Percentiles rank a stretch among this genome's conserved stretches.
phyloP scores from a whole-genome alignment of 2,113 vertebrate genomes.

The Thalassoma bifasciatum region DNA sequence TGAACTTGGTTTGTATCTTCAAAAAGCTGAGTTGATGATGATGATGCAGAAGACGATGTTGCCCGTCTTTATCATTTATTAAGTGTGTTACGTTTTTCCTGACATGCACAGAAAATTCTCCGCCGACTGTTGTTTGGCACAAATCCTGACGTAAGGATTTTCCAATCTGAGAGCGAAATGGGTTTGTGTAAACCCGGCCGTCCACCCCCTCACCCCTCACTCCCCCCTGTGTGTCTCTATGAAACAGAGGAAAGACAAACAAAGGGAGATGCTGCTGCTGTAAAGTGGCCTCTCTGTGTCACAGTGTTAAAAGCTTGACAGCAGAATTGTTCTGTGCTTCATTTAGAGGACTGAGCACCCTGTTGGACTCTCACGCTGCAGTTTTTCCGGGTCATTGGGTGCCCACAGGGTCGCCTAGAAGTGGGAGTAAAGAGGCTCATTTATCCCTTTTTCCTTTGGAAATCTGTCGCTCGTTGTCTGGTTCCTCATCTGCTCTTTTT shows the following conservation, averaged over 20 bases:
- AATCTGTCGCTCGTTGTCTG: too few relatives aligned
- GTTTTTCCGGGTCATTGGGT: constrained; percentile 67
- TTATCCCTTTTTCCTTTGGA: constrained; percentile 9
- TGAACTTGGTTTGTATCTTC: neutral
- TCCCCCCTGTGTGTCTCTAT: constrained; percentile 34
- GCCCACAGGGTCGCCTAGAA: neutral
- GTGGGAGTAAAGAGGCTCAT: neutral
- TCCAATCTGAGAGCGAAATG: constrained; percentile 14
- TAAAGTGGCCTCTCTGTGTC: constrained; percentile 36
- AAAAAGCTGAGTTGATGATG: too few relatives aligned
- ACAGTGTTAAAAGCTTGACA: constrained; percentile 22
- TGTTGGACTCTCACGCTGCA: constrained; percentile 34
- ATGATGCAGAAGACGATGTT: neutral
- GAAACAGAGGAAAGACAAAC: constrained; percentile 62
- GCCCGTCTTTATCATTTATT: neutral
- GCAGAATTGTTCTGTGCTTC: constrained; percentile 31
- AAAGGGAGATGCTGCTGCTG: constrained; percentile 17
- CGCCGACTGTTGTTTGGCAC: constrained; percentile 32
- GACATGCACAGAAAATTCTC: constrained; percentile 3
- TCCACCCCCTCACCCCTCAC: neutral
- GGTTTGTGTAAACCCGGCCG: constrained; percentile 24
- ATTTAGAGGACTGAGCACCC: constrained; percentile 17
- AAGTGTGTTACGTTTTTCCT: constrained; percentile 8
- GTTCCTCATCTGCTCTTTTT: too few relatives aligned
- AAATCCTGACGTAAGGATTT: constrained; percentile 25